phyloP scores from a whole-genome alignment of 64 coral and sea anemone species.

The Stichodactyla helianthus region DNA sequence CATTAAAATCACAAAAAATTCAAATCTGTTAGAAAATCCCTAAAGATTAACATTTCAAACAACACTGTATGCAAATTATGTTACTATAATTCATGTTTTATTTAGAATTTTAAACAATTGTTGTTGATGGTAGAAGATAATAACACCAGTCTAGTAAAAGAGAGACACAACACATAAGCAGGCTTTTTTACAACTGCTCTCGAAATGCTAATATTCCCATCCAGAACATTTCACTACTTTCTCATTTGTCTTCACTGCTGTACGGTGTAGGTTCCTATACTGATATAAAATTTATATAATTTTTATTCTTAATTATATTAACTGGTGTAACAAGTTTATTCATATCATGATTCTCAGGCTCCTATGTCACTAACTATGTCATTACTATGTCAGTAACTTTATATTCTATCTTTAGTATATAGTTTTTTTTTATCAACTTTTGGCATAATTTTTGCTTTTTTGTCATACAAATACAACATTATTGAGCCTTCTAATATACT shows the following conservation, averaged over 20 bases:
- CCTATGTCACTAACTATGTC: background rate
- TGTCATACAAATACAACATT: too few species aligned
- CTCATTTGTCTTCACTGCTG: background rate
- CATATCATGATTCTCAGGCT: too few species aligned
- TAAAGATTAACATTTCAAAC: background rate
- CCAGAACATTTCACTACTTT: background rate
- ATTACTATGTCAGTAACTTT: background rate
- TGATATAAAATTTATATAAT: too few species aligned
- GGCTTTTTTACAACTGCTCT: too few species aligned
- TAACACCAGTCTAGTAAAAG: background rate
- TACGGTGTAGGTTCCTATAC: background rate
- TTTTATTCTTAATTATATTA: background rate
- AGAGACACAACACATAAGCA: background rate
- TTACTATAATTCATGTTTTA: background rate
- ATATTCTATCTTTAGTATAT: background rate
- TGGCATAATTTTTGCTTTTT: too few species aligned
- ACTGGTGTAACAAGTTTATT: background rate
- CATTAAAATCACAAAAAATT: background rate
- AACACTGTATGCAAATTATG: background rate
- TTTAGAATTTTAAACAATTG: background rate
- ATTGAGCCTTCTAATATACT: too few species aligned
- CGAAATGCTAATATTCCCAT: background rate
- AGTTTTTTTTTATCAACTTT: background rate
- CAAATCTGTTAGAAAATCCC: background rate
- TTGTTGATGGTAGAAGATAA: too few species aligned